phyloP scores from a whole-genome alignment of 2,797 vertebrate species.

The Cynodonichthys magdalenae region DNA sequence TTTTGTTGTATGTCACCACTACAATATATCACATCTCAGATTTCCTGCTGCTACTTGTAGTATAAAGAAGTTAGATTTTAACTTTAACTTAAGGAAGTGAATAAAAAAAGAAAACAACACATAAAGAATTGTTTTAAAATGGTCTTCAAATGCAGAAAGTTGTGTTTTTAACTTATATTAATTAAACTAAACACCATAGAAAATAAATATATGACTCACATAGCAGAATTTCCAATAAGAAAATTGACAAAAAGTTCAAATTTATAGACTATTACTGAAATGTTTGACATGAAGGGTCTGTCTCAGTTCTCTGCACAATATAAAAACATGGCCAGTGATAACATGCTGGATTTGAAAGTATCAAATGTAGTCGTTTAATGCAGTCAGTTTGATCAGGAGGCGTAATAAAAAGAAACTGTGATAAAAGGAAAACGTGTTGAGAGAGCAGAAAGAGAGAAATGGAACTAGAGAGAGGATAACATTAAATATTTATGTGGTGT shows the following conservation, averaged over 20 bases:
- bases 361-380: background rate
- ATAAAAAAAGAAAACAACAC: background rate
- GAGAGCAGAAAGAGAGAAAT: conserved; percentile 35
- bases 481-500: conserved; percentile 63
- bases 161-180: too few species aligned
- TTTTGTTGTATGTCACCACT: conserved; percentile 44
- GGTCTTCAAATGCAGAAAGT: too few species aligned
- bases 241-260: too few species aligned
- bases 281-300: too few species aligned
- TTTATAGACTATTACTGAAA: too few species aligned
- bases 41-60: conserved; percentile 13
- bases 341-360: background rate
- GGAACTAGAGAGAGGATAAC: conserved; percentile 31
- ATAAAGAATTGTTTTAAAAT: too few species aligned
- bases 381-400: conserved; percentile 4
- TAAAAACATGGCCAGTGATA: too few species aligned
- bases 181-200: too few species aligned
- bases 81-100: background rate
- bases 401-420: conserved; percentile 27
- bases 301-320: too few species aligned
- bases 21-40: background rate
- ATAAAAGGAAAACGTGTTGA: conserved; percentile 28
- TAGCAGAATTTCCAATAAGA: too few species aligned
- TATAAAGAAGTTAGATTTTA: background rate
- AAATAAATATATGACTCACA: too few species aligned